These are phyloP conservation scores for Conchocele bisecta DNA, from an alignment of 2,888 invertebrate genomes.

Conservation along the genomic window DNA sequence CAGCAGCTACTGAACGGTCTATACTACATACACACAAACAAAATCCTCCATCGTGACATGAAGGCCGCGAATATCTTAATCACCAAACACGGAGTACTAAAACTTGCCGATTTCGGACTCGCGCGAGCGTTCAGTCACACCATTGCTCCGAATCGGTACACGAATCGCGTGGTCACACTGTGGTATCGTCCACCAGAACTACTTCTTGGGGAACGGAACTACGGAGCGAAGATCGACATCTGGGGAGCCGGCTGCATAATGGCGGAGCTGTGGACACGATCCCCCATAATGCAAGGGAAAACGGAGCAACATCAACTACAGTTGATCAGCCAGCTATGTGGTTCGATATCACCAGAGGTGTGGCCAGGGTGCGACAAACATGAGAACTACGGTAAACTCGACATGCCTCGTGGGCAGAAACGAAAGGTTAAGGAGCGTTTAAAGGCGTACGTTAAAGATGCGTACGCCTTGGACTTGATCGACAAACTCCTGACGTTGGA, in stretches of 20 bases:
- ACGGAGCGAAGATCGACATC: slow-evolving; percentile 98
- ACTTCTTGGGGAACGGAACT: slow-evolving; percentile 89
- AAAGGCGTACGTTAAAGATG: slow-evolving; percentile 94
- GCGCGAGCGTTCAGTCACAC: slow-evolving; percentile 96
- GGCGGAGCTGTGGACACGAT: slow-evolving; percentile 99
- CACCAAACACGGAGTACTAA: slow-evolving; percentile 93
- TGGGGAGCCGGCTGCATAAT: slow-evolving; percentile 98
- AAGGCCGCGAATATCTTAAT: slow-evolving; percentile 99
- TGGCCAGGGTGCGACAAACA: slow-evolving; percentile 95
- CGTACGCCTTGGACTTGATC: slow-evolving; percentile 95
- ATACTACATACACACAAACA: slow-evolving; percentile 98
- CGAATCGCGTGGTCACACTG: slow-evolving; percentile 98
- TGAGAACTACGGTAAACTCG: slow-evolving; percentile 88
- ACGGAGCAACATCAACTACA: slow-evolving; percentile 98
- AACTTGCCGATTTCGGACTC: slow-evolving; percentile 98
- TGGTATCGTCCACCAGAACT: slow-evolving; percentile 91
- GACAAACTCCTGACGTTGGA: slow-evolving; percentile 96
- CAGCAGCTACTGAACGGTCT: slow-evolving; percentile 90
- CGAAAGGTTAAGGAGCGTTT: slow-evolving; percentile 84
- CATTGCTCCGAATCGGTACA: slow-evolving; percentile 94
- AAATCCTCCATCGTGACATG: slow-evolving; percentile 89
- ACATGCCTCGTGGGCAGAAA: slow-evolving; percentile 79
- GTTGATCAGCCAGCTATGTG: slow-evolving; percentile 97
- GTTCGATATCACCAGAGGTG: slow-evolving; percentile 95
- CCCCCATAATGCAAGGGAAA: slow-evolving; percentile 89